Evolutionary conservation across 2,888 invertebrate species (phyloP).

Genomic region (Heliconius cydno): DNA sequence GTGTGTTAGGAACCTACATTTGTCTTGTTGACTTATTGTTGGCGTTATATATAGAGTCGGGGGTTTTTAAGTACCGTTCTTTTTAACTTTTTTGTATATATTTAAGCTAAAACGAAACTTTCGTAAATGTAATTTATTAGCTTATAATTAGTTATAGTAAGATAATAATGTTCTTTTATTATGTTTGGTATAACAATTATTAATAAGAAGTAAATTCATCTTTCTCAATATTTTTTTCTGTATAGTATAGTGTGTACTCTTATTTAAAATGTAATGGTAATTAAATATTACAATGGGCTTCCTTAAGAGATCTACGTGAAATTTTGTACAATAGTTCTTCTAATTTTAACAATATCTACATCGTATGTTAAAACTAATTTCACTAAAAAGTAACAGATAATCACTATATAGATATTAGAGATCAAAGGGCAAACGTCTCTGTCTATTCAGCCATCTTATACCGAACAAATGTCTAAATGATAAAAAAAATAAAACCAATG

Average conservation of each 20-base stretch:
- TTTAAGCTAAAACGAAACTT: too few species aligned
- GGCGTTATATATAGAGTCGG: neutral
- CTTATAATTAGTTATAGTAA: too few species aligned
- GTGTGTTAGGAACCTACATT: slow-evolving; percentile 30
- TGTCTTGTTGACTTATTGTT: slow-evolving; percentile 31
- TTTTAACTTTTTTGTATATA: neutral
- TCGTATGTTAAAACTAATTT: neutral
- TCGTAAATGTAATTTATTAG: neutral
- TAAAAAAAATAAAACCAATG: neutral
- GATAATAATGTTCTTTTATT: too few species aligned
- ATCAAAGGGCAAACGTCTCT: neutral
- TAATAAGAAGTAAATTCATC: neutral
- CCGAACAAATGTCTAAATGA: neutral
- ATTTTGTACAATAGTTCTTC: neutral
- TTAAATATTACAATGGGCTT: neutral
- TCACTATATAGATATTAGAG: neutral
- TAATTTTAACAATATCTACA: neutral
- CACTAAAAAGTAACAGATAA: neutral
- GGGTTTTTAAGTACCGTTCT: neutral
- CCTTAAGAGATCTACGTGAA: neutral
- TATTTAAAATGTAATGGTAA: neutral
- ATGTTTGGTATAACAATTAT: neutral
- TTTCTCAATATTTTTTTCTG: neutral
- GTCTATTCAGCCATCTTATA: neutral
- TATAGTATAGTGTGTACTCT: neutral